Base-by-base conservation (phyloP, 1,140 invertebrate species). In the Megathymus violae region DNA sequence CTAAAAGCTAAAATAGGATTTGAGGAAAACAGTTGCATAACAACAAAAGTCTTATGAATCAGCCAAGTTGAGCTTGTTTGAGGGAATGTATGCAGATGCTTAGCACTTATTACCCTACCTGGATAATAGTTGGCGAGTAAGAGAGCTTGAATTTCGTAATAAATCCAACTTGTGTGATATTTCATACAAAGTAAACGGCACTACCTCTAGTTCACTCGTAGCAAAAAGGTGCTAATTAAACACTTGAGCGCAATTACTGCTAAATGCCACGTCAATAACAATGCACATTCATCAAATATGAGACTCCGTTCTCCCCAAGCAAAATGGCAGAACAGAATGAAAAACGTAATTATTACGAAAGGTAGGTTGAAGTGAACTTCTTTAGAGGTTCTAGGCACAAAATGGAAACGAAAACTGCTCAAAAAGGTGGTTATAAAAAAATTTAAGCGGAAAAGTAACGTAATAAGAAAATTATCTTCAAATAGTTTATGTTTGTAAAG, bases 141-240 rank as follows among this genome's bases (percentile, higher is more conserved):
- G 19, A 22, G 5, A 36, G 2, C 34, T 11, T 36, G 11, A 36
- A 36, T 11, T 11, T n/a, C 34, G 34, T 11, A 36, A 11, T 36
- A 11, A 36, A 2, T 11, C 34, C 34, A 36, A 2, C n/a, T 36
- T n/a, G 34, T 36, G 34, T 36, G n/a, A 1, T 11, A 11, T 36
- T 36, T 10, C 7, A 7, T 9, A 5, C 7, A 31, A 31, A 31
- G 4, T 31, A 31, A 9, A 31, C 27, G 3, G 34, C n/a, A n/a
- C 1, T 11, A 11, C 3, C 10, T 36, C 2, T 36, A 36, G 34
- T 36, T 36, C n/a, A 36, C 34, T 36, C 34, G 11, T 36, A 36
- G 11, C 44, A 47, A 47, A 47, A 11, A 13, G 19, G 11, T 25
- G 44, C 11, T 47, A 47, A 47, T 47, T 47, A 47, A 25, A 47